Conservation (phyloP, 2,113 vertebrate species). For the Siniperca chuatsi region DNA sequence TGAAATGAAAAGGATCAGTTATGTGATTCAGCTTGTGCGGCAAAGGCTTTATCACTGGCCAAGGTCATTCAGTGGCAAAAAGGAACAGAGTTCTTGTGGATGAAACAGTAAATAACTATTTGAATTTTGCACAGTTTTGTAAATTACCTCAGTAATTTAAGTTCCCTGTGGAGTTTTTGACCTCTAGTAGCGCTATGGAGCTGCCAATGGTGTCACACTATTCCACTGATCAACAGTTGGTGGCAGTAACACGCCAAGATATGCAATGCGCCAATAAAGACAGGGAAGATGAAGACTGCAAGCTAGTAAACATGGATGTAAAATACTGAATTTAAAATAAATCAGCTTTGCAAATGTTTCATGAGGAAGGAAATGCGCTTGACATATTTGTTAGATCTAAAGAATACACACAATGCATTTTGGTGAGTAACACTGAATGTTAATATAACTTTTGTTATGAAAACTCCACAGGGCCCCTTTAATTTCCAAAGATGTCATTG, state of each 20-base stretch:
- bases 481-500: neutral
- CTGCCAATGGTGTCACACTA: neutral
- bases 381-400: neutral
- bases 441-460: neutral
- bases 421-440: neutral
- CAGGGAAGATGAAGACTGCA: neutral
- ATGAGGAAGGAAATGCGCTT: neutral
- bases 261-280: neutral
- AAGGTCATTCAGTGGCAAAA: constrained; percentile 22
- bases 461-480: neutral
- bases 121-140: neutral
- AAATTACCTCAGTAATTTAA: neutral
- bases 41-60: constrained; percentile 12
- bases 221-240: neutral
- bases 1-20: constrained; percentile 24
- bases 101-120: constrained; percentile 15
- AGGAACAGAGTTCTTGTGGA: constrained; percentile 5
- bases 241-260: neutral
- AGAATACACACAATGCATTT: neutral
- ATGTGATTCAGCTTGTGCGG: constrained; percentile 21
- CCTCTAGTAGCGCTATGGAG: neutral
- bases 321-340: neutral
- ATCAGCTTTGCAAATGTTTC: neutral
- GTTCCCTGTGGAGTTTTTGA: neutral
- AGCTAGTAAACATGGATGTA: neutral